Base-by-base conservation (phyloP, 2,888 invertebrate species). In the Sinhomidia bicolor region DNA sequence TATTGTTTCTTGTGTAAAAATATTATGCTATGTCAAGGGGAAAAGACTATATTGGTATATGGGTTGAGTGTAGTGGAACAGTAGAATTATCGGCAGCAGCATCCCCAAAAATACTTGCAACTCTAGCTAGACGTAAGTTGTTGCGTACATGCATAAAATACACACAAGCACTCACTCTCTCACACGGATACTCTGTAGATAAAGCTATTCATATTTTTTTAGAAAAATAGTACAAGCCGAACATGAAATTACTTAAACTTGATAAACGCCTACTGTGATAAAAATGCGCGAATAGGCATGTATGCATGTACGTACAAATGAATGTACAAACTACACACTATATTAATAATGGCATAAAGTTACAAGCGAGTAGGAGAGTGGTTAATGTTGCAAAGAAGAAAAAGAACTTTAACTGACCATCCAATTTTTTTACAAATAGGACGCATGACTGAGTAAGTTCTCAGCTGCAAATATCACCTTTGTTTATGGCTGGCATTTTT, bases 391-490 rank as follows among this genome's bases (percentile, higher is more conserved):
- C 60, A 62, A 20, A 62, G 14, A 62, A 26, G 44, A 80, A 41
- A 23, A 80, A 32, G 62, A 54, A n/a, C n/a, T 29, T 74, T 47
- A 60, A 80, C 80, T 86, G 86, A 80, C 86, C 86, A 81, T 86
- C 78, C 79, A 78, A 85, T 85, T 78, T 76, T 68, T 80, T 65
- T 62, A 57, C 65, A 85, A 54, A 76, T 84, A 62, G 62, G 79
- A 85, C 85, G 68, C 85, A 65, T 85, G 68, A 79, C 85, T 85
- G 84, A 57, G 32, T 29, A n/a, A n/a, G n/a, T n/a, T 76, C 65
- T 32, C 36, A 65, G 32, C 41, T 32, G 44, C 44, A 41, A 44
- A 71, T 36, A 74, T 74, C 85, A 85, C 85, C 78, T 85, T 85
- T 85, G 85, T 85, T 78, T 78, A 65, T 60, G 65, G 32, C 62